Evolutionary conservation across 2,113 vertebrate species (phyloP).

Genomic region (Burhinus bistriatus): DNA sequence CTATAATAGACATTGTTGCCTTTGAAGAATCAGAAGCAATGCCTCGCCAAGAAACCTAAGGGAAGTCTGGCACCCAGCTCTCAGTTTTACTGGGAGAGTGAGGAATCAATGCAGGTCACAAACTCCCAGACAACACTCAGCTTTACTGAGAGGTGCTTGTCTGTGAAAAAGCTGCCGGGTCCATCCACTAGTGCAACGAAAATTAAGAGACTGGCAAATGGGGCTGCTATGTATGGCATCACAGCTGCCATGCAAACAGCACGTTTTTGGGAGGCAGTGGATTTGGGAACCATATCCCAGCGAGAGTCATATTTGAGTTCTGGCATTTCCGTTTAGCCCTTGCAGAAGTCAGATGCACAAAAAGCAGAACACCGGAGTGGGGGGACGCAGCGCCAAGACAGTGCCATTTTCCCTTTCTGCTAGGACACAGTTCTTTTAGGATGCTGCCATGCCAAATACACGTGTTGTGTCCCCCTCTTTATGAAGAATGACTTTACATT

Average conservation of each 20-base stretch:
- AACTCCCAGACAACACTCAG: not conserved
- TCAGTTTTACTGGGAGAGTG: not conserved
- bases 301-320: rapidly evolving
- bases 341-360: not conserved
- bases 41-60: not conserved
- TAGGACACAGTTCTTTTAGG: not conserved
- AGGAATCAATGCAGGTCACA: not conserved
- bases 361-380: rapidly evolving
- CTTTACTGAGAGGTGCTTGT: rapidly evolving
- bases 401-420: not conserved
- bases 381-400: not conserved
- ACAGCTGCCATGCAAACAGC: not conserved
- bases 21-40: not conserved
- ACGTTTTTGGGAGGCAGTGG: not conserved
- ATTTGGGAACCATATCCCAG: not conserved
- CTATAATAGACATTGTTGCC: not conserved
- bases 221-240: rapidly evolving
- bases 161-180: not conserved
- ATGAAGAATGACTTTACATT: rapidly evolving
- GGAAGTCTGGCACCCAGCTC: not conserved
- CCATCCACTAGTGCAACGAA: rapidly evolving
- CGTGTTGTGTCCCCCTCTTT: rapidly evolving
- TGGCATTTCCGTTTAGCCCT: not conserved
- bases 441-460: not conserved
- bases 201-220: not conserved